Conservation (phyloP, 92 coral and sea anemone species). For the Actinernus sp. region DNA sequence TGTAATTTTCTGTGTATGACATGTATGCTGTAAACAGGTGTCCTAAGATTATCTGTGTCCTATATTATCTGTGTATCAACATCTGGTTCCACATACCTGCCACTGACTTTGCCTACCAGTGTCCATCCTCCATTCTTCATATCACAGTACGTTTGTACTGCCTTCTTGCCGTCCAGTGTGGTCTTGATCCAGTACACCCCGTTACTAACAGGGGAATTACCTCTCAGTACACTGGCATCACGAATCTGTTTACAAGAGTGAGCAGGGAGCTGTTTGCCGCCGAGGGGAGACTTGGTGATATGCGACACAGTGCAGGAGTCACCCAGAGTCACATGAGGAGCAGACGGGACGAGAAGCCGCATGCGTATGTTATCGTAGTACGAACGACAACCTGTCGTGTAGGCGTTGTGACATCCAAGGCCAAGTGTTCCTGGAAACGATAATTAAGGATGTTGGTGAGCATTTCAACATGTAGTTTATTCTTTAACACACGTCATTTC, state of each 20-base stretch:
- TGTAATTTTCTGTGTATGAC: too few relatives aligned
- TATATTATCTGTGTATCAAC: too few relatives aligned
- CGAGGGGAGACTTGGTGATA: not conserved
- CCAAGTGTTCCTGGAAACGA: slow-evolving; percentile 81
- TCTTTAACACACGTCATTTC: too few relatives aligned
- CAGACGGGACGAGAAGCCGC: slow-evolving; percentile 35
- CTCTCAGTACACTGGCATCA: slow-evolving; percentile 48
- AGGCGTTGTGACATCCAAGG: slow-evolving; percentile 63
- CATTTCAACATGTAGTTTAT: too few relatives aligned
- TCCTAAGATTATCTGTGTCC: too few relatives aligned
- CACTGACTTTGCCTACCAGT: slow-evolving; percentile 89
- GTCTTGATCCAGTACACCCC: slow-evolving; percentile 89
- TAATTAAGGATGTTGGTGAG: too few relatives aligned
- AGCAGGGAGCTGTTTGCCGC: slow-evolving; percentile 55
- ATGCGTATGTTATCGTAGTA: slow-evolving; percentile 80
- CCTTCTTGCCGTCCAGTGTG: slow-evolving; percentile 19
- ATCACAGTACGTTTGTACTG: slow-evolving; percentile 75
- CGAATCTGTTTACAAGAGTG: slow-evolving; percentile 83
- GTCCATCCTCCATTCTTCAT: slow-evolving; percentile 92
- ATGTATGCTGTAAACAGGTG: too few relatives aligned
- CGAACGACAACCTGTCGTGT: slow-evolving; percentile 59
- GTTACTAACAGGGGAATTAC: slow-evolving; percentile 43
- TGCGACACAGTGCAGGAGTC: slow-evolving; percentile 45
- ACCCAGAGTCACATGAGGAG: slow-evolving; percentile 62
- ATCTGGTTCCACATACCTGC: too few relatives aligned